A percentile compares a stretch with the other conserved stretches of the same genome.
phyloP scores from a whole-genome alignment of 2,113 vertebrate species.

The Nematolebias whitei region DNA sequence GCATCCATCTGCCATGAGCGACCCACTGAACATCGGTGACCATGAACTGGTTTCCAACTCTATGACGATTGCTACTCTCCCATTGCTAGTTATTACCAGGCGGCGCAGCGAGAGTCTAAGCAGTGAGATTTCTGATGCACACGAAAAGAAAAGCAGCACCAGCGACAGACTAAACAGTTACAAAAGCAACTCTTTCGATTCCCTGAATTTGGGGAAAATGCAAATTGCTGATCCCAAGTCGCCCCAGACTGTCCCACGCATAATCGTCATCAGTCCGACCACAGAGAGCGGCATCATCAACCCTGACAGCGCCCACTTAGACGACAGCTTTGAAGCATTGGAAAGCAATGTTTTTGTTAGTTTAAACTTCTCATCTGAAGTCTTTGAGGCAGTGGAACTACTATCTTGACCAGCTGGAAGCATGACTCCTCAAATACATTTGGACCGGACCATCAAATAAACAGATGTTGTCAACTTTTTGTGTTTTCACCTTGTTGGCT shows the following conservation, averaged over 20 bases:
- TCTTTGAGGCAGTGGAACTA: constrained; percentile 64
- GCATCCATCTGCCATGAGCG: constrained; percentile 39
- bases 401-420: constrained; percentile 49
- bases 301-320: constrained; percentile 45
- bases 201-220: constrained; percentile 32
- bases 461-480: neutral
- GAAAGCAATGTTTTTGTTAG: constrained; percentile 55
- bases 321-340: constrained; percentile 40
- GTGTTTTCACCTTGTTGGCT: neutral
- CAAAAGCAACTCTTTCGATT: constrained; percentile 56
- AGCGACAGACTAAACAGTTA: neutral
- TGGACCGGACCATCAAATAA: neutral
- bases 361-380: constrained; percentile 69
- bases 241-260: constrained; percentile 59
- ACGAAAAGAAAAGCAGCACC: neutral
- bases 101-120: constrained; percentile 61
- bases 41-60: constrained; percentile 65
- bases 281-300: constrained; percentile 67
- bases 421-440: neutral
- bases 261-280: constrained; percentile 72
- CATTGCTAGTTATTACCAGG: constrained; percentile 63
- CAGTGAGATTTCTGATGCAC: constrained; percentile 22
- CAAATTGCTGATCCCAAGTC: neutral
- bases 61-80: constrained; percentile 62
- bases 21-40: constrained; percentile 54